These are phyloP conservation scores for Phalacrocorax pelagicus DNA, from an alignment of 2,113 vertebrate genomes.

Conservation along the genomic window DNA sequence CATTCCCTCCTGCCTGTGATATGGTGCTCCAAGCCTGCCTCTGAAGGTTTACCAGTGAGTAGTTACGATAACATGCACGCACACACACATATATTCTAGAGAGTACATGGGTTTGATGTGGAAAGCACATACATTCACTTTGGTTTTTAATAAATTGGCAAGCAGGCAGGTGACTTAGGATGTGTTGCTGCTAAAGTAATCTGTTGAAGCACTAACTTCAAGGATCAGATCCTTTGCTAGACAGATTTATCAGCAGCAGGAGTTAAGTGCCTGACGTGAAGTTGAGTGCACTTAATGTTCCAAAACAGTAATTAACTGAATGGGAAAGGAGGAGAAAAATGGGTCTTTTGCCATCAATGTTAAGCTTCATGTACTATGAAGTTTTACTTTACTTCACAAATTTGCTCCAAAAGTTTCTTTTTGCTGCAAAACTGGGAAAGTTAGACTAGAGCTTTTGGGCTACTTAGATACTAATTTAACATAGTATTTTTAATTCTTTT, in stretches of 20 bases:
- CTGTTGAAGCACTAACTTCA: background rate
- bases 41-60: background rate
- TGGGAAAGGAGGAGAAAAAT: conserved; percentile 17
- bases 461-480: background rate
- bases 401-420: background rate
- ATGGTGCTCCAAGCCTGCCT: background rate
- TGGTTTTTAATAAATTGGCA: background rate
- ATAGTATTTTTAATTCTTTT: background rate
- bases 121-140: background rate
- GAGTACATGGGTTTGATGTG: background rate
- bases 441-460: background rate
- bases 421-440: background rate
- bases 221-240: background rate
- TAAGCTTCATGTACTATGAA: background rate
- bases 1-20: background rate
- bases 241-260: conserved; percentile 37
- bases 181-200: background rate
- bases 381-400: background rate
- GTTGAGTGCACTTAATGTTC: conserved; percentile 46
- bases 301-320: conserved; percentile 60
- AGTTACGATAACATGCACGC: background rate
- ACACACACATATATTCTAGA: background rate
- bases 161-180: background rate
- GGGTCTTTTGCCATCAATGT: background rate
- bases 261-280: conserved; percentile 44